Percentiles rank a stretch among this genome's conserved stretches.
phyloP scores from a whole-genome alignment of 2,888 invertebrate species.

The Drosophila neotestacea region DNA sequence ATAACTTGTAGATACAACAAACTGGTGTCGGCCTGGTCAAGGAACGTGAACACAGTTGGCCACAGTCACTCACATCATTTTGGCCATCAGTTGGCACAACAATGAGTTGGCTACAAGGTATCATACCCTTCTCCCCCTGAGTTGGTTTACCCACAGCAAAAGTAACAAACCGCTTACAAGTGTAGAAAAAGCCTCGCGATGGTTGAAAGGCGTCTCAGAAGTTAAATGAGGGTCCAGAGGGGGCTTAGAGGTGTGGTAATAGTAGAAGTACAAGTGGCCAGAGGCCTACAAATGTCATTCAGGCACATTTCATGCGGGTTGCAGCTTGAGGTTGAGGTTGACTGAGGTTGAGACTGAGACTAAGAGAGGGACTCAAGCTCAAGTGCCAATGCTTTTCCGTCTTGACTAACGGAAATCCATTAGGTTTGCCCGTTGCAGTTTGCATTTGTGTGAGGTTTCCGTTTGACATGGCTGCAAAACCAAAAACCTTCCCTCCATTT shows the following conservation, averaged over 20 bases:
- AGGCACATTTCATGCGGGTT: slow-evolving; percentile 51
- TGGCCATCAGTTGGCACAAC: slow-evolving; percentile 51
- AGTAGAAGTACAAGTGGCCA: slow-evolving; percentile 26
- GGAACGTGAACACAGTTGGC: slow-evolving; percentile 35
- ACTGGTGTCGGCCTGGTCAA: slow-evolving; percentile 33
- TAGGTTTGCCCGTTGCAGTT: slow-evolving; percentile 72
- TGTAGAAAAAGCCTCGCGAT: slow-evolving; percentile 52
- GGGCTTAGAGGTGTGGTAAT: background rate
- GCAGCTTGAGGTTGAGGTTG: slow-evolving; percentile 1
- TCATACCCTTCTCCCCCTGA: background rate
- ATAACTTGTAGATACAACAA: slow-evolving; percentile 1
- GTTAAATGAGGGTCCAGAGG: background rate
- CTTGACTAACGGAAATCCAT: slow-evolving; percentile 77
- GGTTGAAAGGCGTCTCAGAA: slow-evolving; percentile 19
- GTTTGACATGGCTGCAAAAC: slow-evolving; percentile 63
- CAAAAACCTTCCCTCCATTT: background rate
- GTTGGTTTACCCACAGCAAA: slow-evolving; percentile 47
- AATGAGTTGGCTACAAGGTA: slow-evolving; percentile 37
- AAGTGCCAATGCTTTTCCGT: slow-evolving; percentile 73
- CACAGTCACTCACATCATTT: slow-evolving; percentile 32
- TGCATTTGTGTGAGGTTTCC: slow-evolving; percentile 74
- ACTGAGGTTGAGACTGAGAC: background rate
- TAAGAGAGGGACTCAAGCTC: slow-evolving; percentile 30
- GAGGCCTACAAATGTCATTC: slow-evolving; percentile 72
- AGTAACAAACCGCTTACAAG: slow-evolving; percentile 54